Evolutionary conservation across 2,888 invertebrate genomes (phyloP), one percentile per base, ranked within the genome.

Genomic region (Eristalinus aeneus): DNA sequence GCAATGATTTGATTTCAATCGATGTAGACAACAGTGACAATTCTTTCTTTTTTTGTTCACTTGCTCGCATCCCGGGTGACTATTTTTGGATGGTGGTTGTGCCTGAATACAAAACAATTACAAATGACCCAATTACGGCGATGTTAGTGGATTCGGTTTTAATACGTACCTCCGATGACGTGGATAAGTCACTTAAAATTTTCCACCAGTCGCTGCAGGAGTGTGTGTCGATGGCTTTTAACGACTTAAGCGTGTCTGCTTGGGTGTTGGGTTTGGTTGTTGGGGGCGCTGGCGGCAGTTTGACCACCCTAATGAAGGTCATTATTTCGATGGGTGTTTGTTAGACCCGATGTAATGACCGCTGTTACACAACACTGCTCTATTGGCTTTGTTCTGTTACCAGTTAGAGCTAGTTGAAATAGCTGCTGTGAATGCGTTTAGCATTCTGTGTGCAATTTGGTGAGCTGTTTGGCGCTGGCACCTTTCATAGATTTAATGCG

Each of bases 111-210:
- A 46, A 75, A 58, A 31, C 58, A 67, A 67, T 75, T 75, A 75
- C 39, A 60, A 75, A 58, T 67, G 75, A 75, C 75, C 75, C 60
- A 75, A 46, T 67, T 75, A 58, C 46, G 46, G 46, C 8, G 46
- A 16, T 8, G 46, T 6, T 16, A 2, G 46, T 16, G 16, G 16
- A 16, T 46, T n/a, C 8, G 5, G 46, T 8, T 46, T n/a, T 4
- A n/a, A n/a, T 12, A 46, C 46, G 46, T 16, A 16, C 16, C 16
- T 27, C 46, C 5, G 12, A 3, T n/a, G 46, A 16, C n/a, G 46
- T 5, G n/a, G n/a, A n/a, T 12, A 39, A 16, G 39, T 11, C n/a
- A n/a, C 6, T 46, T 46, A 46, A 46, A 46, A 46, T 46, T 46
- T 46, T 46, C 46, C 46, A 46, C 46, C 46, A n/a, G 5, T 8